Conservation (phyloP, 2,888 invertebrate species). For the Polymixis flavicincta region DNA sequence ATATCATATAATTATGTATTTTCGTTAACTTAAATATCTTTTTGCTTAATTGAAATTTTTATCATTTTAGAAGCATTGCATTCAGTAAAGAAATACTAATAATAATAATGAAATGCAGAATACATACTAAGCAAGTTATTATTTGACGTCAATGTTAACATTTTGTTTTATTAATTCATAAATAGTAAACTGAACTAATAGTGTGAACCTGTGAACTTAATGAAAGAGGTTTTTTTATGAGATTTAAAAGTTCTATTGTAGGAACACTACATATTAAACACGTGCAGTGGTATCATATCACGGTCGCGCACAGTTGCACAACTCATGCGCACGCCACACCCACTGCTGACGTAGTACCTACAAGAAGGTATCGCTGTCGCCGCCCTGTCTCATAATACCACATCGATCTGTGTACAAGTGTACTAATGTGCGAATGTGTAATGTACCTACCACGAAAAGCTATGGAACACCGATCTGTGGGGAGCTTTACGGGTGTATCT, state of each 20-base stretch:
- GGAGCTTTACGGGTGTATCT: background rate
- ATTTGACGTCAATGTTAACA: conserved; percentile 14
- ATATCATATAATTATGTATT: no score
- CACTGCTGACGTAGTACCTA: conserved; percentile 66
- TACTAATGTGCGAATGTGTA: background rate
- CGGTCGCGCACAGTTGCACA: conserved; percentile 68
- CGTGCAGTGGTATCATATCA: conserved; percentile 28
- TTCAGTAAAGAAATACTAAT: background rate
- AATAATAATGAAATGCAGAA: background rate
- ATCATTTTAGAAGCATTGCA: background rate
- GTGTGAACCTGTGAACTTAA: conserved; percentile 34
- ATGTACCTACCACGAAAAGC: background rate
- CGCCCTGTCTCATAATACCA: conserved; percentile 48
- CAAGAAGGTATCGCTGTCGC: conserved; percentile 37
- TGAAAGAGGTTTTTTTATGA: conserved; percentile 4
- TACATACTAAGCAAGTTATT: background rate
- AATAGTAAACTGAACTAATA: conserved; percentile 15
- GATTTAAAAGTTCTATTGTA: conserved; percentile 13
- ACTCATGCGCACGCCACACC: conserved; percentile 69
- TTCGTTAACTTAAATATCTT: background rate
- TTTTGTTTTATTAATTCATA: background rate
- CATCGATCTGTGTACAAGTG: background rate
- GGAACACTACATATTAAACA: conserved; percentile 13
- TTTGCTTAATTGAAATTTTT: background rate
- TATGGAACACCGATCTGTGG: background rate